A percentile compares a stretch with the other conserved stretches of the same genome.
phyloP scores from a whole-genome alignment of 2,888 invertebrate species.

The Acrocyrtus sp. region DNA sequence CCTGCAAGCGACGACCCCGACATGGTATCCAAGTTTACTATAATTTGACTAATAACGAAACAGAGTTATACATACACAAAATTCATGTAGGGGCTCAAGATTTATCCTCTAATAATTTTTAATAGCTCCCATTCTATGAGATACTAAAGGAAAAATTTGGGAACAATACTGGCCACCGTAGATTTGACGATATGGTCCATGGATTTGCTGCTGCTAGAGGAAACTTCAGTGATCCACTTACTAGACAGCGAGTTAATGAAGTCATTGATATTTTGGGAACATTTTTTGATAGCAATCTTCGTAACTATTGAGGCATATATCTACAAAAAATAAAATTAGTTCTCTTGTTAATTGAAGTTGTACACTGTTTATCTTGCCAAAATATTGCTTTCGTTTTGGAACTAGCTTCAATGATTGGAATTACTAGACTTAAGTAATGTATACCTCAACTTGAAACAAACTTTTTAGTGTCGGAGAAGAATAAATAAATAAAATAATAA shows the following conservation, averaged over 20 bases:
- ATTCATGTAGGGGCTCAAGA: not conserved
- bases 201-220: constrained; percentile 54
- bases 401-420: not conserved
- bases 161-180: constrained; percentile 51
- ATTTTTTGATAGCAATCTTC: constrained; percentile 49
- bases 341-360: not conserved
- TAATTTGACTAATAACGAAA: too few relatives aligned
- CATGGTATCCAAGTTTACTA: constrained; percentile 38
- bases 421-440: too few relatives aligned
- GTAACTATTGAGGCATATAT: not conserved
- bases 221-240: constrained; percentile 55
- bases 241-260: constrained; percentile 49
- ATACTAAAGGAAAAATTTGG: constrained; percentile 56
- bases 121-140: constrained; percentile 59
- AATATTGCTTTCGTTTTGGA: not conserved
- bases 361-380: not conserved
- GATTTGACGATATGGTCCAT: constrained; percentile 56
- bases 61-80: not conserved
- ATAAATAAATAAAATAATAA: too few relatives aligned
- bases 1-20: constrained; percentile 52
- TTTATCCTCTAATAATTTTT: not conserved
- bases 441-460: too few relatives aligned
- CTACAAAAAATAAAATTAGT: not conserved
- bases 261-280: constrained; percentile 48
- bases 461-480: too few relatives aligned